phyloP scores from a whole-genome alignment of 2,888 invertebrate genomes.

The Leucoptera coffeella region DNA sequence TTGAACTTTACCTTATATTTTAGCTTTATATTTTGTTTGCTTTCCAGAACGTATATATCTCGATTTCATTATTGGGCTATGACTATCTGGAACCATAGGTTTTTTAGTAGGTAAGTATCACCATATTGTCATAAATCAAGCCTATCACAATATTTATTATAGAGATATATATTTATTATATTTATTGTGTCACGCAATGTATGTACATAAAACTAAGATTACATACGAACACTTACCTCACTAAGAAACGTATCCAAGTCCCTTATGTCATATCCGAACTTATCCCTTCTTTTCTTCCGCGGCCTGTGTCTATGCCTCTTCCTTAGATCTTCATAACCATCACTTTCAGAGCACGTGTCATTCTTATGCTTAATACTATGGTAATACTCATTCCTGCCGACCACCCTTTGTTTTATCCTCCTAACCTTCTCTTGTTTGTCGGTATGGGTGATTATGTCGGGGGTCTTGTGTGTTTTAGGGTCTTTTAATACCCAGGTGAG shows the following conservation, averaged over 20 bases:
- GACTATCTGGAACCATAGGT: too few relatives aligned
- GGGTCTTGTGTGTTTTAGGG: conserved; percentile 26
- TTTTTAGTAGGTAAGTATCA: too few relatives aligned
- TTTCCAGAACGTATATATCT: too few relatives aligned
- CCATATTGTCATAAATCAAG: too few relatives aligned
- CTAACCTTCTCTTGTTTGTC: background rate
- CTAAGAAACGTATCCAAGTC: conserved; percentile 74
- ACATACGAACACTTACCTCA: conserved; percentile 63
- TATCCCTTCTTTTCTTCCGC: conserved; percentile 15
- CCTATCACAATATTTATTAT: too few relatives aligned
- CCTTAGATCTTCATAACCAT: conserved; percentile 33
- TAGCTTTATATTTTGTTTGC: too few relatives aligned
- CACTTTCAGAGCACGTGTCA: conserved; percentile 27
- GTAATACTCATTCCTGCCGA: conserved; percentile 39
- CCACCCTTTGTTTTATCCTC: conserved; percentile 13
- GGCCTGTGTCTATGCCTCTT: conserved; percentile 39
- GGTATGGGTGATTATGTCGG: conserved; percentile 9
- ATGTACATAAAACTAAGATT: too few relatives aligned
- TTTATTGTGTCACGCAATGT: too few relatives aligned
- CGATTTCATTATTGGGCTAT: too few relatives aligned
- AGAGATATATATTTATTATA: too few relatives aligned
- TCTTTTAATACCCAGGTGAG: conserved; percentile 70
- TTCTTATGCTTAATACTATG: conserved; percentile 37
- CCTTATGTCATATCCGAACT: conserved; percentile 73
- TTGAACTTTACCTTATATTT: too few relatives aligned